Evolutionary conservation across 2,797 vertebrate species (phyloP).

Genomic region (Enteromius viviparus): DNA sequence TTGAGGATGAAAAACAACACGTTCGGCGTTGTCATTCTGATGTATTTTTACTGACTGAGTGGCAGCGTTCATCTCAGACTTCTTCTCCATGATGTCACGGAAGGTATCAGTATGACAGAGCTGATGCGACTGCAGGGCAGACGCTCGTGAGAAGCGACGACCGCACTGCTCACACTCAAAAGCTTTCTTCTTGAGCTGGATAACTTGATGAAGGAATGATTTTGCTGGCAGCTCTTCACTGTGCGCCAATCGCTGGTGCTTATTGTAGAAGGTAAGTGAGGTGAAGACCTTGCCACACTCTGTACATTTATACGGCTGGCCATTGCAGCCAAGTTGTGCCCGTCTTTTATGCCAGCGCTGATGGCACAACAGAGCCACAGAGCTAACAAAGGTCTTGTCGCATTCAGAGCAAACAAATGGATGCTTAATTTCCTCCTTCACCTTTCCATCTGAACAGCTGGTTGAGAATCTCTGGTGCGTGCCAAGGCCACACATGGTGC

Average conservation of each 20-base stretch:
- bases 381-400: conserved; percentile 71
- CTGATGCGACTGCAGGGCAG: conserved; percentile 80
- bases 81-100: conserved; percentile 66
- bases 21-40: conserved; percentile 51
- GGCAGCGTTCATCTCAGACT: conserved; percentile 11
- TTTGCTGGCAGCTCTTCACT: conserved; percentile 76
- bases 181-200: conserved; percentile 81
- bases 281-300: conserved; percentile 80
- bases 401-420: conserved; percentile 75
- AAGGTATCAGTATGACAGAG: conserved; percentile 77
- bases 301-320: conserved; percentile 70
- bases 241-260: conserved; percentile 77
- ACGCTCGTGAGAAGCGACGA: conserved; percentile 78
- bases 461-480: conserved; percentile 77
- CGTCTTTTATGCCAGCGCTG: conserved; percentile 63
- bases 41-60: conserved; percentile 51
- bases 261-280: conserved; percentile 75
- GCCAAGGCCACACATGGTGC: conserved; percentile 70
- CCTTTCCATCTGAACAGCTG: conserved; percentile 60
- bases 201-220: conserved; percentile 80
- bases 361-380: conserved; percentile 72
- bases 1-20: conserved; percentile 47
- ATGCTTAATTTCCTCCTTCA: conserved; percentile 68
- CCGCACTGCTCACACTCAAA: conserved; percentile 81
- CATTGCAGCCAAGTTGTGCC: conserved; percentile 38